A percentile compares a stretch with the other conserved stretches of the same genome.
Evolutionary conservation across 2,113 vertebrate genomes (phyloP).

Genomic region (Pluvialis apricaria): DNA sequence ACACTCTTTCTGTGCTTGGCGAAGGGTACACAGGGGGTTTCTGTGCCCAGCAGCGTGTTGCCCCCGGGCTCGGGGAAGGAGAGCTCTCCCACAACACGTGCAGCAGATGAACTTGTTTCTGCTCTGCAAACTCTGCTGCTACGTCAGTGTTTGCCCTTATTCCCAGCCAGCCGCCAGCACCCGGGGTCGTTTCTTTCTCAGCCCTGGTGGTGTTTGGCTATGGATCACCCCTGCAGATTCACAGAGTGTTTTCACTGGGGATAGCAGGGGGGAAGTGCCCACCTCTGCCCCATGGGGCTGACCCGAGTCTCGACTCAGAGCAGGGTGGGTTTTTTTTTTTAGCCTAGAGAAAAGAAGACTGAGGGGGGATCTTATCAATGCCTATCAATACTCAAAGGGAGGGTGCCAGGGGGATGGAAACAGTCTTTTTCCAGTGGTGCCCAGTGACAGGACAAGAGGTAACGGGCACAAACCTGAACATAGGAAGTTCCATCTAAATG

Average conservation of each 20-base stretch:
- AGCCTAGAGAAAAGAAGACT: too few relatives aligned
- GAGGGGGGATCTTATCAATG: too few relatives aligned
- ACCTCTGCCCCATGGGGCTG: background rate
- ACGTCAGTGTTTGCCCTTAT: accelerated
- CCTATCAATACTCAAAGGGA: too few relatives aligned
- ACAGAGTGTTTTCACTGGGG: background rate
- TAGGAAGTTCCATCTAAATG: too few relatives aligned
- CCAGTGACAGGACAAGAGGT: too few relatives aligned
- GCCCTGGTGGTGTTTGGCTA: background rate
- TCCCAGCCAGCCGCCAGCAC: background rate
- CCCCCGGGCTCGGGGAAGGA: background rate
- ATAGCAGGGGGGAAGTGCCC: background rate
- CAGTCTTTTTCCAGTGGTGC: too few relatives aligned
- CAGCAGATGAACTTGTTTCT: background rate
- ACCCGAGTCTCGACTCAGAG: background rate
- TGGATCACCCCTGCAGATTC: background rate
- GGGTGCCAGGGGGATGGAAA: too few relatives aligned
- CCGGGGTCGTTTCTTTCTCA: background rate
- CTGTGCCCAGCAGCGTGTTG: background rate
- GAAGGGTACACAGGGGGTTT: background rate
- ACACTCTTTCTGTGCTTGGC: background rate
- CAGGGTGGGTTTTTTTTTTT: too few relatives aligned
- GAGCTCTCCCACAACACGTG: background rate
- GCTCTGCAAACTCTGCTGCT: background rate
- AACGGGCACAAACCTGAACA: too few relatives aligned